A percentile compares a stretch with the other conserved stretches of the same genome.
Evolutionary conservation across 2,113 vertebrate genomes (phyloP).

Genomic region (Solea solea): DNA sequence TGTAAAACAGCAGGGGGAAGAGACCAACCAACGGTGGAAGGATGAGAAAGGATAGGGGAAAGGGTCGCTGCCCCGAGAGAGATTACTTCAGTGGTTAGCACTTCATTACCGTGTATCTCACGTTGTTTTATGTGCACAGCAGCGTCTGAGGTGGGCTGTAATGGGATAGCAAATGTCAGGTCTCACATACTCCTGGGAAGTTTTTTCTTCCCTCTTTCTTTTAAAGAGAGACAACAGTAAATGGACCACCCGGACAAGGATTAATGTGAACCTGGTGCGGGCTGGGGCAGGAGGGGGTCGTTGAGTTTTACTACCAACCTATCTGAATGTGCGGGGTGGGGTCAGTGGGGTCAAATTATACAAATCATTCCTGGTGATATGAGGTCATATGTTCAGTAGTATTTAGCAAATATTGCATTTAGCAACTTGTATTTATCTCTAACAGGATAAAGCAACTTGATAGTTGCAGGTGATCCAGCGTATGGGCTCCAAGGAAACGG

Average conservation of each 20-base stretch:
- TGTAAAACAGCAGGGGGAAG: slow-evolving; percentile 22
- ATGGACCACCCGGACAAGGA: slow-evolving; percentile 77
- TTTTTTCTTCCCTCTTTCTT: slow-evolving; percentile 32
- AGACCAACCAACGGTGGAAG: slow-evolving; percentile 1
- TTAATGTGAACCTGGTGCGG: slow-evolving; percentile 27
- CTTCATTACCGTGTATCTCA: slow-evolving; percentile 77
- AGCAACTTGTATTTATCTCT: slow-evolving; percentile 6
- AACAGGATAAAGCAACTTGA: slow-evolving; percentile 3
- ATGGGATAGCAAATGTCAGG: slow-evolving; percentile 75
- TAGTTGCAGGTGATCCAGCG: too few relatives aligned
- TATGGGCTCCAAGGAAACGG: not conserved
- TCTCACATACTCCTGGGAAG: slow-evolving; percentile 71
- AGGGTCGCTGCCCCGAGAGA: slow-evolving; percentile 47
- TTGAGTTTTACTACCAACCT: slow-evolving; percentile 49
- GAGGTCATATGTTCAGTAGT: slow-evolving; percentile 17
- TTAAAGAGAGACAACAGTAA: slow-evolving; percentile 59
- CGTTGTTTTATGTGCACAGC: slow-evolving; percentile 72
- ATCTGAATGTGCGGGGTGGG: slow-evolving; percentile 35
- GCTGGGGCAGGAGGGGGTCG: slow-evolving; percentile 11
- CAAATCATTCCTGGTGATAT: slow-evolving; percentile 7
- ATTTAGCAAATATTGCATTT: not conserved
- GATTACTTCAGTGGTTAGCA: slow-evolving; percentile 79
- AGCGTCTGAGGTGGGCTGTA: slow-evolving; percentile 73
- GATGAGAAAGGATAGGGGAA: slow-evolving; percentile 29
- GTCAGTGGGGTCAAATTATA: slow-evolving; percentile 43